These are phyloP conservation scores for Apostichopus californicus DNA, from an alignment of 35 echinoderm and acorn worm genomes.

Conservation along the genomic window DNA sequence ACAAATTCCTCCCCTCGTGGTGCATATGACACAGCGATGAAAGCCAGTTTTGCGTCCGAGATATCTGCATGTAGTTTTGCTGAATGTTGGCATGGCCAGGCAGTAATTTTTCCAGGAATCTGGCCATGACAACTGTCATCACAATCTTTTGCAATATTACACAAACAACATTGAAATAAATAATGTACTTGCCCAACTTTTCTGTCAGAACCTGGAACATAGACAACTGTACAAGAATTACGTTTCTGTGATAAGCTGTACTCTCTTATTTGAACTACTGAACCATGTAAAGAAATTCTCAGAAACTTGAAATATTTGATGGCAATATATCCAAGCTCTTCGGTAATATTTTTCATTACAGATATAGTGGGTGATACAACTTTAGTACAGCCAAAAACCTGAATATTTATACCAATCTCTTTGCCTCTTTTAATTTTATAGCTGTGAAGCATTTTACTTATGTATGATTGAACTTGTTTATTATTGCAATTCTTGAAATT, in stretches of 20 bases:
- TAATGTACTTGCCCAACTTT: too few species aligned
- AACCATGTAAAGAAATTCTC: background rate
- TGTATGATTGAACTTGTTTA: background rate
- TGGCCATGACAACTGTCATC: too few species aligned
- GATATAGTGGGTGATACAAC: background rate
- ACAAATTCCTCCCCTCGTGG: too few species aligned
- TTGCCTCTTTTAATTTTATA: background rate
- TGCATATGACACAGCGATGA: too few species aligned
- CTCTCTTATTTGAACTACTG: background rate
- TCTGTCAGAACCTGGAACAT: background rate
- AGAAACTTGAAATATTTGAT: background rate
- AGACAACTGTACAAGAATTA: background rate
- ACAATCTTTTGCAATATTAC: too few species aligned
- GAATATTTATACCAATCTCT: background rate
- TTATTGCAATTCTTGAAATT: background rate
- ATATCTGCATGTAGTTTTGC: too few species aligned
- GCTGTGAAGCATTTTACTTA: background rate
- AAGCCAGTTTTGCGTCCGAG: too few species aligned
- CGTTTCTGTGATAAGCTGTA: background rate
- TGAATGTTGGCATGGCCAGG: too few species aligned
- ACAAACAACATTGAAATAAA: too few species aligned
- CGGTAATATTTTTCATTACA: background rate
- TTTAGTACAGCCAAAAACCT: background rate
- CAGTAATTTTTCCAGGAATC: too few species aligned
- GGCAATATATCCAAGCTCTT: too few species aligned